Conservation (phyloP, 2,797 vertebrate genomes). For the Simalia tracyae region DNA sequence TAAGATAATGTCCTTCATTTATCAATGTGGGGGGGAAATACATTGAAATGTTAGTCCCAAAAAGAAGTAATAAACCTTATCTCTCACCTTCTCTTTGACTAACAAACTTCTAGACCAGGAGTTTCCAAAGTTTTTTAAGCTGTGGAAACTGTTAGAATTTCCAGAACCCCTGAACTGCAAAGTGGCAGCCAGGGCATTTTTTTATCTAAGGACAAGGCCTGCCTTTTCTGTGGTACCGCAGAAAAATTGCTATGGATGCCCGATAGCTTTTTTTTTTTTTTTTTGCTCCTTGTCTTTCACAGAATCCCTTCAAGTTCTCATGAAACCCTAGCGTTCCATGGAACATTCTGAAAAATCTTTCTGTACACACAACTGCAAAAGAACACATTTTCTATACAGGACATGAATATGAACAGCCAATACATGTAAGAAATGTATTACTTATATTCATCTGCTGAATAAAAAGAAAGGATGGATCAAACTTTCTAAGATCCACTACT, state of each 20-base stretch:
- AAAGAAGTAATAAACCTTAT: background rate
- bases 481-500: slow-evolving; percentile 48
- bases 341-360: background rate
- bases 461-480: slow-evolving; percentile 40
- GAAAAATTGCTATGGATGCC: background rate
- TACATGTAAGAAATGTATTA: slow-evolving; percentile 47
- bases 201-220: background rate
- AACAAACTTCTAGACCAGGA: background rate
- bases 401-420: background rate
- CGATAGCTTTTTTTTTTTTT: background rate
- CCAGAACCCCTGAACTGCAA: too few species aligned
- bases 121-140: background rate
- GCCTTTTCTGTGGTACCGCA: background rate
- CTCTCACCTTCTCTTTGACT: background rate
- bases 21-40: background rate
- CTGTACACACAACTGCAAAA: background rate
- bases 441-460: slow-evolving; percentile 29
- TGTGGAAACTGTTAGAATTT: background rate
- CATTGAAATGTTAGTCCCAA: background rate
- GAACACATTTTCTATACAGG: slow-evolving; percentile 1
- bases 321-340: background rate
- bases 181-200: background rate
- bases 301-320: background rate
- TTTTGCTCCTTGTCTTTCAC: background rate
- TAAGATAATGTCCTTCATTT: background rate